Percentiles rank a stretch among this genome's conserved stretches.
Evolutionary conservation across 2,113 vertebrate species (phyloP).

Genomic region (Coregonus clupeaformis): DNA sequence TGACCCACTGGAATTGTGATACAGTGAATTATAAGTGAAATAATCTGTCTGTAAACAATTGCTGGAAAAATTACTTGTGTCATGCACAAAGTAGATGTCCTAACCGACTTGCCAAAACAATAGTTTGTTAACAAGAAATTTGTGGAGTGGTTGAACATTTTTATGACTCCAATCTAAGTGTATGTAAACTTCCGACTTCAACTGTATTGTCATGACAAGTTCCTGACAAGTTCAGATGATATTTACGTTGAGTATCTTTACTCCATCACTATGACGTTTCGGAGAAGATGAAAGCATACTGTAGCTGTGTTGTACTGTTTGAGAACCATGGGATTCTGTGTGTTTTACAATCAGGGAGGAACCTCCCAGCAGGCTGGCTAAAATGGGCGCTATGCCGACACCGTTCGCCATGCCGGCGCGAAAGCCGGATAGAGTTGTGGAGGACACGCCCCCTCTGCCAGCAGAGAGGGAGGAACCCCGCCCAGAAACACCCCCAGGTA

Average conservation of each 20-base stretch:
- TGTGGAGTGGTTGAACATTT: too few species aligned
- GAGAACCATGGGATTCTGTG: background rate
- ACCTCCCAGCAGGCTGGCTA: constrained; percentile 77
- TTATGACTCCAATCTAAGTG: too few species aligned
- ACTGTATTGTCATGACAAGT: background rate
- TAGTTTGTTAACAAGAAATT: too few species aligned
- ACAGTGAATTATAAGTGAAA: too few species aligned
- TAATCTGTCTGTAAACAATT: too few species aligned
- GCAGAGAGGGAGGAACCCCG: constrained; percentile 72
- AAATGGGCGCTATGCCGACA: constrained; percentile 88
- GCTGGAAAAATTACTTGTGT: too few species aligned
- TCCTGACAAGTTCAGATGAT: background rate
- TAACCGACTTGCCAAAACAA: too few species aligned
- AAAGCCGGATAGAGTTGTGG: constrained; percentile 47
- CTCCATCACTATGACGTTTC: background rate
- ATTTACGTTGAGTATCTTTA: background rate
- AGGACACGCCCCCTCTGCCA: constrained; percentile 49
- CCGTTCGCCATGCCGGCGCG: constrained; percentile 76
- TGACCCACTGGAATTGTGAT: too few species aligned
- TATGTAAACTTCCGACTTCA: too few species aligned
- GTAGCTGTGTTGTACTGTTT: background rate
- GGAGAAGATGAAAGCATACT: background rate
- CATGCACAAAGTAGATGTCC: too few species aligned
- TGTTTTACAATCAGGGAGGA: constrained; percentile 76
- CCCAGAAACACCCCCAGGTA: constrained; percentile 74